phyloP scores from a whole-genome alignment of 2,888 invertebrate species.

The Dasysyrphus tricinctus region DNA sequence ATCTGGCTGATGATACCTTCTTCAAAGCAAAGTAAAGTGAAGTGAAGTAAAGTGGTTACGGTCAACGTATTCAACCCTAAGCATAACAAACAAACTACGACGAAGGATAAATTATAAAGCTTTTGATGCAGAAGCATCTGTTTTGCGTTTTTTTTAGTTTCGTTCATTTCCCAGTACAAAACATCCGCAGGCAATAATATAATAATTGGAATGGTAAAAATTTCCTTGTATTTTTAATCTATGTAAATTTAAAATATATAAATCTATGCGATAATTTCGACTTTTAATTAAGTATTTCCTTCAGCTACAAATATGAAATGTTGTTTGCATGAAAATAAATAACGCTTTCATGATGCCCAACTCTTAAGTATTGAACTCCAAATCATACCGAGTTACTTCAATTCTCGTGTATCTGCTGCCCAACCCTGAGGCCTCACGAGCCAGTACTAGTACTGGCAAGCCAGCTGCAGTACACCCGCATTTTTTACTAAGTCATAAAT shows the following conservation, averaged over 20 bases:
- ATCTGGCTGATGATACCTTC: neutral
- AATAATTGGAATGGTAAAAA: slow-evolving; percentile 14
- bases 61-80: slow-evolving; percentile 19
- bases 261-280: neutral
- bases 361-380: no score
- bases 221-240: slow-evolving; percentile 10
- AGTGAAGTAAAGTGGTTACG: neutral
- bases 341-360: neutral
- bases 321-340: neutral
- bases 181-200: slow-evolving; percentile 6
- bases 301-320: neutral
- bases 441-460: no score
- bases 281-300: neutral
- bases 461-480: no score
- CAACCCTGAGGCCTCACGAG: no score
- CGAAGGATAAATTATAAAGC: slow-evolving; percentile 14
- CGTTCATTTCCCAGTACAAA: neutral
- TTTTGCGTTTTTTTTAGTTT: neutral
- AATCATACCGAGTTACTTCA: no score
- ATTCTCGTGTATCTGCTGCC: no score
- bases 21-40: neutral
- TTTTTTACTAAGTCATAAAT: no score
- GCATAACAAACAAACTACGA: slow-evolving; percentile 6
- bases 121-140: neutral
- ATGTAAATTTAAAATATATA: neutral